Conservation (phyloP, 2,888 invertebrate genomes). For the Tachina grossa region DNA sequence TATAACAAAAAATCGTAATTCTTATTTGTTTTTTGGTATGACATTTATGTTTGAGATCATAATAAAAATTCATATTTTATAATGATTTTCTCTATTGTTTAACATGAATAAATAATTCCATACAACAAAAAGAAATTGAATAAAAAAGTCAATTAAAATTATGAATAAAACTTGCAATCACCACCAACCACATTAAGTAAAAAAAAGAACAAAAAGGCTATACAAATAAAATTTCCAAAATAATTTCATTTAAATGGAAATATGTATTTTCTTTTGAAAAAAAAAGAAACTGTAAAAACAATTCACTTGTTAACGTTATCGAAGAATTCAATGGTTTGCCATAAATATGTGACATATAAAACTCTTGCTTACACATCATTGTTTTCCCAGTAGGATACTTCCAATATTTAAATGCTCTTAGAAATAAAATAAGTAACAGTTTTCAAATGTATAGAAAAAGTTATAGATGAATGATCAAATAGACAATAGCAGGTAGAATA, state of each 20-base stretch:
- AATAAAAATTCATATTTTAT: conserved; percentile 62
- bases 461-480: neutral
- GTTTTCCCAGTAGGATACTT: conserved; percentile 60
- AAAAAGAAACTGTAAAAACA: neutral
- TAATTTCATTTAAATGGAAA: conserved; percentile 30
- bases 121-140: neutral
- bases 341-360: conserved; percentile 41
- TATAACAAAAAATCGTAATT: neutral
- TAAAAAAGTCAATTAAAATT: conserved; percentile 22
- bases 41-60: conserved; percentile 44
- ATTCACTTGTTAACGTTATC: neutral
- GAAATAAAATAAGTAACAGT: too few relatives aligned
- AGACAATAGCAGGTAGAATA: conserved; percentile 6
- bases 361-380: conserved; percentile 58
- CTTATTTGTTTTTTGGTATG: conserved; percentile 1
- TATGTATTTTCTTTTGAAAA: neutral
- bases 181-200: neutral
- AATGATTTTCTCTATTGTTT: conserved; percentile 58
- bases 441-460: neutral
- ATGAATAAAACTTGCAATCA: conserved; percentile 39
- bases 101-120: conserved; percentile 16
- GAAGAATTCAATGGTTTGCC: neutral
- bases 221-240: neutral
- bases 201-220: neutral
- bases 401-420: conserved; percentile 29